Evolutionary conservation across 2,113 vertebrate species (phyloP), one percentile per base, ranked within the genome.

Genomic region (Nematolebias whitei): DNA sequence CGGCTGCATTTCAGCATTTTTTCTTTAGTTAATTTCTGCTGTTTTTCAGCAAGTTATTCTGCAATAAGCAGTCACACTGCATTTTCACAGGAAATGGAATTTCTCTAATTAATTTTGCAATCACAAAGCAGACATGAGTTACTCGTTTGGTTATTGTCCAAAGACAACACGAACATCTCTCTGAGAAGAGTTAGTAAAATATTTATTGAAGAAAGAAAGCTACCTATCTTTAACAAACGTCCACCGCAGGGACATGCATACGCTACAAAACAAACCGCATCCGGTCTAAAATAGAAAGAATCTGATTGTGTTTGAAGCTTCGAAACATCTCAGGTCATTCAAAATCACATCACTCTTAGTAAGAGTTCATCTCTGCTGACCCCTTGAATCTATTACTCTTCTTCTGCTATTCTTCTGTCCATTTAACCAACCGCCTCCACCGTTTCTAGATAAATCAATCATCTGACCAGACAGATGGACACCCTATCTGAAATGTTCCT

Each of bases 281-380:
- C 53, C 26, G 11, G 40, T 54, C 55, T 70, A 24, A 65, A 72
- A 54, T 56, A 52, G 56, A 58, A 63, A 59, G 32, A 20, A 53
- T 56, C 58, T 80, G 73, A 76, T 82, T 84, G 64, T 68, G 48
- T 29, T 80, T 72, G 18, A 26, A 76, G 75, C 74, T 63, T 62
- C 14, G 61, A 61, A 74, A 65, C 48, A 59, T 70, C 35, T 74
- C 70, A 24, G 64, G 62, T 85, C 67, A 55, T 84, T 83, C 40
- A 62, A 82, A 88, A 87, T 86, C 68, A 78, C 56, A 87, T 88
- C 80, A 82, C 29, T 72, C 65, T 84, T 80, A 74, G 55, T 50
- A 44, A 73, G 77, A 85, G 81, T 82, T 80, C 72, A 84, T 87
- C 76, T 83, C 83, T 71, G 26, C 74, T 84, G 84, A 87, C 83